Base-by-base conservation (phyloP, 1,140 invertebrate genomes). In the Lepidurus apus region DNA sequence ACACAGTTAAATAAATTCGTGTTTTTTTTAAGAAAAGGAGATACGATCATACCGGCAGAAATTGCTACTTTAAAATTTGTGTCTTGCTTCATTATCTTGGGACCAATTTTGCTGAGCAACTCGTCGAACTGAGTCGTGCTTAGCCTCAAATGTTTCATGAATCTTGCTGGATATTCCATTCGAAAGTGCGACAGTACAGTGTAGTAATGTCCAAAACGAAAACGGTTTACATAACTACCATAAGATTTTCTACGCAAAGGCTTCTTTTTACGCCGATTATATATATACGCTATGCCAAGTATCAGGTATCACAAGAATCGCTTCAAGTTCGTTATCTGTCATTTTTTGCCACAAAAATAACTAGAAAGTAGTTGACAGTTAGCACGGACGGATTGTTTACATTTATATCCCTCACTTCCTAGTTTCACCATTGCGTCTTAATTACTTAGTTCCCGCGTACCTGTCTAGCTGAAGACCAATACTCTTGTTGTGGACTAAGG, bases 211-310 rank as follows among this genome's bases (percentile, higher is more conserved):
- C 26, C 26, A 26, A 26, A 26, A 26, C 26, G 26, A 1, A 26
- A 26, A 26, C 26, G 26, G 26, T 26, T 26, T 26, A 26, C 26
- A 26, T 1, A 26, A 26, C 26, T 1, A 26, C 26, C 26, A 26
- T 26, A 26, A 1, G 26, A 26, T 26, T 26, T 26, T 26, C 26
- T 26, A 26, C 26, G 26, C 26, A 26, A 26, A 26, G 26, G 26
- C 26, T 26, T 26, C 26, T 26, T 26, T 26, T 26, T 26, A 26
- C 26, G 26, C 26, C 26, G 26, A 26, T 1, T 26, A 26, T 26
- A 26, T 26, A 26, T 26, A 79, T 80, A 47, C 45, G 45, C 17
- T 47, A 47, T 47, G 45, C 45, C 45, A 47, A 47, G n/a, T n/a
- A n/a, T n/a, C n/a, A n/a, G n/a, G 45, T 47, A 47, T 10, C 45